These are phyloP conservation scores for Scaptomyza parva DNA, from an alignment of 2,888 invertebrate species.

Conservation along the genomic window DNA sequence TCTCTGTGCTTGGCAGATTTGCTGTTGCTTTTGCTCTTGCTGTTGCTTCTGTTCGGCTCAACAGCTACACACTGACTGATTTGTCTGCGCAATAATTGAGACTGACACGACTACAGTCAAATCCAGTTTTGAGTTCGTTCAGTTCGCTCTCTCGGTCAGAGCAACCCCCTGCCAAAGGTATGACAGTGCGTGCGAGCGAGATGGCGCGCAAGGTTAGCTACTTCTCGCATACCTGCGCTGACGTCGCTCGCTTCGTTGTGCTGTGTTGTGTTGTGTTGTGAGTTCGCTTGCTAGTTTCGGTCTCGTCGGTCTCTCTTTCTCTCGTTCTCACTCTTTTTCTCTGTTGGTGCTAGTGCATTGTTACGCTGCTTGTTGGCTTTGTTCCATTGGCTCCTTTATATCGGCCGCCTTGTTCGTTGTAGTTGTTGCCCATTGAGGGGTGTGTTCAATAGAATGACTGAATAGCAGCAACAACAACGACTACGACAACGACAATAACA, in stretches of 20 bases:
- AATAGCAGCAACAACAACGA: conserved; percentile 66
- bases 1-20: conserved; percentile 36
- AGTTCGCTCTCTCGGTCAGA: conserved; percentile 5
- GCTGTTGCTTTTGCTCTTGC: conserved; percentile 50
- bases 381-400: conserved; percentile 80
- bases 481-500: conserved; percentile 46
- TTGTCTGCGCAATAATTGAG: conserved; percentile 73
- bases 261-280: no score
- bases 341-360: conserved; percentile 58
- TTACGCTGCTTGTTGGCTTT: conserved; percentile 70
- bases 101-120: conserved; percentile 75
- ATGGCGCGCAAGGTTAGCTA: conserved; percentile 38
- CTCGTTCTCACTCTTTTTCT: conserved; percentile 22
- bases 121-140: conserved; percentile 64
- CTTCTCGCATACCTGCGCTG: conserved; percentile 49
- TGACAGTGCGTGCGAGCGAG: conserved; percentile 40
- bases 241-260: conserved; percentile 16
- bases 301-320: conserved; percentile 42
- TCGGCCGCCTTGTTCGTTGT: conserved; percentile 75
- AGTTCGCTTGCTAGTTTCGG: conserved; percentile 39
- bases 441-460: conserved; percentile 79
- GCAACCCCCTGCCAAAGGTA: conserved; percentile 55
- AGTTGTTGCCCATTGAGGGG: conserved; percentile 79
- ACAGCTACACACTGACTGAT: conserved; percentile 81
- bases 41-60: conserved; percentile 74